These are phyloP conservation scores for Pelvicachromis taeniatus DNA, from an alignment of 2,113 vertebrate genomes.

Conservation along the genomic window DNA sequence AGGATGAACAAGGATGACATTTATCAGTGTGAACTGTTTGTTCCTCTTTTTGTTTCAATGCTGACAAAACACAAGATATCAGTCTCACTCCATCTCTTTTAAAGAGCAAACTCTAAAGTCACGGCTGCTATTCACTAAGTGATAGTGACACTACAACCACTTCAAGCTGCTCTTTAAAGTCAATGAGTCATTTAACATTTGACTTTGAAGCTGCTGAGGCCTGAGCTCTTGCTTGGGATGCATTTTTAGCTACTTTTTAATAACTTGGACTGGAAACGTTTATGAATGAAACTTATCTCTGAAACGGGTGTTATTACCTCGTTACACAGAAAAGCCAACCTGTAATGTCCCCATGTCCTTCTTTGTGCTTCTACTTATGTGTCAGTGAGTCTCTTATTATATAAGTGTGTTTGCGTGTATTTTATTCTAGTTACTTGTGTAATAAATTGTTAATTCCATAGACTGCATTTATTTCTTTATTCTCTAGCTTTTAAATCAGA, in stretches of 20 bases:
- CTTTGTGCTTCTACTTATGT: not conserved
- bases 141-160: not conserved
- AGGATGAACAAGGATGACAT: not conserved
- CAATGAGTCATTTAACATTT: accelerated
- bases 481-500: not conserved
- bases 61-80: not conserved
- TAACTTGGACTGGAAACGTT: not conserved
- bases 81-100: not conserved
- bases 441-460: too few species aligned
- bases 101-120: not conserved
- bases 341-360: not conserved
- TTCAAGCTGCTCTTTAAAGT: not conserved
- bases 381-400: too few species aligned
- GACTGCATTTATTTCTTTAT: not conserved
- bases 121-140: not conserved
- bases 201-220: not conserved
- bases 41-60: not conserved
- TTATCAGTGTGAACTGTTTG: not conserved
- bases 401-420: not conserved
- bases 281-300: not conserved
- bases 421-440: too few species aligned
- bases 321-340: not conserved
- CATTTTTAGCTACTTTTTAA: not conserved
- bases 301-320: not conserved
- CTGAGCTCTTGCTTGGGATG: not conserved